These are phyloP conservation scores for Phortica magna DNA, from an alignment of 2,888 invertebrate species.

Conservation along the genomic window DNA sequence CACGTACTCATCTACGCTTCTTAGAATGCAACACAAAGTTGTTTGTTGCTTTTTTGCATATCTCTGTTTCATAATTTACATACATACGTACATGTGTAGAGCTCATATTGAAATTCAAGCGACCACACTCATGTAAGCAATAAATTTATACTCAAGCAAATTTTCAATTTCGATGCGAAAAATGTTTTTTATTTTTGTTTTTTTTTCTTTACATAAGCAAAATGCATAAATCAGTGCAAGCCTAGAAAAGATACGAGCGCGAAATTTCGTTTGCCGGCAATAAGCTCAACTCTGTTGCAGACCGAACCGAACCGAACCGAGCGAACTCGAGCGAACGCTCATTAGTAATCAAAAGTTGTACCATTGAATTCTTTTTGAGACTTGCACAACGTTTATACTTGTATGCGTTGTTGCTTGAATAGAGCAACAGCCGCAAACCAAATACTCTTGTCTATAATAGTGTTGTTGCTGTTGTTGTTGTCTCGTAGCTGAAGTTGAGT, in stretches of 20 bases:
- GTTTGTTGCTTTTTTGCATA: neutral
- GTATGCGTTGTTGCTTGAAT: neutral
- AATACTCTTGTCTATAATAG: neutral
- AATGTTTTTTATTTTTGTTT: slow-evolving; percentile 58
- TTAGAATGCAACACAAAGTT: neutral
- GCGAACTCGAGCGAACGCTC: slow-evolving; percentile 51
- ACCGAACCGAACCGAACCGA: slow-evolving; percentile 44
- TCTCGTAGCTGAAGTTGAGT: neutral
- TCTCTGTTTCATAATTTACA: slow-evolving; percentile 6
- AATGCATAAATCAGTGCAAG: neutral
- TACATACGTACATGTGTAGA: no score
- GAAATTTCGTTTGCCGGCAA: slow-evolving; percentile 21
- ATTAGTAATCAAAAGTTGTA: slow-evolving; percentile 70
- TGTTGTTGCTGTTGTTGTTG: neutral
- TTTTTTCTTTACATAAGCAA: neutral
- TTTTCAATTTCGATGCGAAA: slow-evolving; percentile 47
- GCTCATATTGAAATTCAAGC: slow-evolving; percentile 27
- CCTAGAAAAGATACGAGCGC: neutral
- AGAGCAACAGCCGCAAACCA: neutral
- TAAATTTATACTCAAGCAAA: slow-evolving; percentile 36
- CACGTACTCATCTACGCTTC: neutral
- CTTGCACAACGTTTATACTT: slow-evolving; percentile 49
- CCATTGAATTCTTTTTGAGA: slow-evolving; percentile 58
- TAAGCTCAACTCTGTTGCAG: slow-evolving; percentile 20
- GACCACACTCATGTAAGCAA: slow-evolving; percentile 25